Evolutionary conservation across 2,888 invertebrate species (phyloP).

Genomic region (Ryuthela nishihirai): DNA sequence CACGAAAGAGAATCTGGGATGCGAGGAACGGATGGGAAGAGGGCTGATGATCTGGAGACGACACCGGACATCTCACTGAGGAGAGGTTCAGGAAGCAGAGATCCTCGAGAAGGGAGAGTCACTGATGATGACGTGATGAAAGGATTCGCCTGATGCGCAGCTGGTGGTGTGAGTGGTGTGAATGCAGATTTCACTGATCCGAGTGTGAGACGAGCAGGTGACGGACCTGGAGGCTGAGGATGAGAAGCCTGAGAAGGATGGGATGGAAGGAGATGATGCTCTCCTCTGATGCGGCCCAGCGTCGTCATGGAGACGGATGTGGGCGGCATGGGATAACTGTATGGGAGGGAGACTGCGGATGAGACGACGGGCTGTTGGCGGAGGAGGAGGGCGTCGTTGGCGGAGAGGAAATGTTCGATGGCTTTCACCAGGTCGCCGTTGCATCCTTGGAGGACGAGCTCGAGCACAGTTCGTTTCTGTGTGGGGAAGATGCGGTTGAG

Average conservation of each 20-base stretch:
- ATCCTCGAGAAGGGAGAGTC: slow-evolving; percentile 47
- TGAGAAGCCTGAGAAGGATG: slow-evolving; percentile 10
- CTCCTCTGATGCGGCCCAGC: no score
- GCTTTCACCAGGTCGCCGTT: slow-evolving; percentile 86
- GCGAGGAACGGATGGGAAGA: slow-evolving; percentile 23
- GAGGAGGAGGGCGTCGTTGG: slow-evolving; percentile 38
- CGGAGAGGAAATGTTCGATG: slow-evolving; percentile 71
- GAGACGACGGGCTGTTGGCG: slow-evolving; percentile 8
- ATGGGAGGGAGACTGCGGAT: not conserved
- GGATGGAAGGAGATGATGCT: slow-evolving; percentile 55
- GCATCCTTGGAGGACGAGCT: slow-evolving; percentile 85
- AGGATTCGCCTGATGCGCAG: slow-evolving; percentile 40
- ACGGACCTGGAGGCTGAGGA: slow-evolving; percentile 15
- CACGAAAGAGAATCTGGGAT: slow-evolving; percentile 25
- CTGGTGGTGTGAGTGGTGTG: slow-evolving; percentile 46
- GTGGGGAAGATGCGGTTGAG: slow-evolving; percentile 83
- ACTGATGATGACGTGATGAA: not conserved
- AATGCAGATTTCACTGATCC: slow-evolving; percentile 49
- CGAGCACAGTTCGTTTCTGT: slow-evolving; percentile 79
- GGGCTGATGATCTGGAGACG: slow-evolving; percentile 4
- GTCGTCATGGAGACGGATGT: not conserved
- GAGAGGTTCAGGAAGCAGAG: slow-evolving; percentile 40
- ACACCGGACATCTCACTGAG: slow-evolving; percentile 30
- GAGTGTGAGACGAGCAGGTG: slow-evolving; percentile 14
- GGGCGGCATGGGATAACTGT: slow-evolving; percentile 2